Base-by-base conservation (phyloP, 2,113 vertebrate species). In the Elephantulus edwardii region DNA sequence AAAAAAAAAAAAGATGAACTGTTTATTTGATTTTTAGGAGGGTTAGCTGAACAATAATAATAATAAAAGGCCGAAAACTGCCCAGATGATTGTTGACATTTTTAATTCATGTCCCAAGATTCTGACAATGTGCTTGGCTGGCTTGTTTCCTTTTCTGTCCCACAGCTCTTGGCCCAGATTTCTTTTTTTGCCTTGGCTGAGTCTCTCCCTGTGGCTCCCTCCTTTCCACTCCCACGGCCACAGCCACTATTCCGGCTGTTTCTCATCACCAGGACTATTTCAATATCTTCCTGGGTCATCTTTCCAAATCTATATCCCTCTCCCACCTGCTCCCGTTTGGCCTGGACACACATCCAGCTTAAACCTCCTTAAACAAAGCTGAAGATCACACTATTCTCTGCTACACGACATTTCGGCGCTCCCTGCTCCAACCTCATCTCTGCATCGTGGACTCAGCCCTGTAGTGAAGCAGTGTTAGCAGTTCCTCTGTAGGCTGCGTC, bases 121-220 rank as follows among this genome's bases (percentile, higher is more conserved):
- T 79, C 71, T 88, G 75, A 72, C 48, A 77, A 64, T 50, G 72
- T 44, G 50, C 62, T 87, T 68, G 42, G 52, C 72, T 89, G 30
- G 76, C 40, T 83, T 82, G 86, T n/a, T n/a, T 80, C 80, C 72
- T 70, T 42, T 87, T 5, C 4, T 14, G 13, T 30, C 60, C 26
- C 30, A 66, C 9, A 33, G 35, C 58, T 81, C 33, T 68, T 84
- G 88, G 88, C 88, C 68, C 26, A 93, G 68, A 95, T 94, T 91
- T 84, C 71, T 90, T 71, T 50, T 88, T 72, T 28, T 46, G 40
- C 58, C n/a, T 78, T 62, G 60, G 66, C 10, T 71, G 44, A 58
- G 52, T 71, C 24, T 93, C 66, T 87, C 78, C 30, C 40, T 81
- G 22, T 0, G 8, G 30, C 26, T 33, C 58, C 75, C 40, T 52